Conservation (phyloP, 2,888 invertebrate species). For the Oscheius sp. region DNA sequence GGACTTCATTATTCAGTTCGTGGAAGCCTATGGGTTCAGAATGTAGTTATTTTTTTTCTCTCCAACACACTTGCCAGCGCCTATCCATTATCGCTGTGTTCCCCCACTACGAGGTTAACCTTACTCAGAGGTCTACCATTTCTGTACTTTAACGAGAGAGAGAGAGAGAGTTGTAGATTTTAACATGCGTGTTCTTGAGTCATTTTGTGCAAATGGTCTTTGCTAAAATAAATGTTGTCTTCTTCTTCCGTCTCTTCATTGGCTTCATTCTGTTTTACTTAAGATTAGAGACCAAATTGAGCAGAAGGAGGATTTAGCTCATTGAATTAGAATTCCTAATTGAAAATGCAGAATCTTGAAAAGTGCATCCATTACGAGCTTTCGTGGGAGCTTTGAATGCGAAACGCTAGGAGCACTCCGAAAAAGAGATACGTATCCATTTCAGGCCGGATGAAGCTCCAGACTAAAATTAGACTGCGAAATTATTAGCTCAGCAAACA, state of each 20-base stretch:
- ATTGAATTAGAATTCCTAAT: slow-evolving; percentile 14
- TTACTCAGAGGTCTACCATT: slow-evolving; percentile 28
- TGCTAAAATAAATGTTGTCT: slow-evolving; percentile 16
- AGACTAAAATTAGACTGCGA: too few relatives aligned
- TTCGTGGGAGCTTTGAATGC: too few relatives aligned
- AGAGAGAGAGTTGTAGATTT: slow-evolving; percentile 11
- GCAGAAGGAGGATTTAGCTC: neutral
- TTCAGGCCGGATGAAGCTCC: too few relatives aligned
- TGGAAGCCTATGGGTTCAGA: slow-evolving; percentile 97
- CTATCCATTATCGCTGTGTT: slow-evolving; percentile 6
- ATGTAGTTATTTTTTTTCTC: slow-evolving; percentile 48
- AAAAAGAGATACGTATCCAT: too few relatives aligned
- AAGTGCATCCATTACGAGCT: too few relatives aligned
- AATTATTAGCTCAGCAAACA: too few relatives aligned
- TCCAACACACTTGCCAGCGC: slow-evolving; percentile 5
- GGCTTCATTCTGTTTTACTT: too few relatives aligned
- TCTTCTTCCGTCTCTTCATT: neutral
- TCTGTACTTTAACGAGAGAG: slow-evolving; percentile 23
- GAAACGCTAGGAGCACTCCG: too few relatives aligned
- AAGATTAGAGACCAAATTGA: neutral
- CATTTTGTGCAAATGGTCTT: slow-evolving; percentile 14
- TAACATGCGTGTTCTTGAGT: neutral
- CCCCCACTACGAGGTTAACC: slow-evolving; percentile 30
- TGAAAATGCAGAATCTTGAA: neutral
- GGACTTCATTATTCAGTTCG: slow-evolving; percentile 95